Conservation (phyloP, 1,140 invertebrate genomes). For the Mizuhopecten yessoensis region DNA sequence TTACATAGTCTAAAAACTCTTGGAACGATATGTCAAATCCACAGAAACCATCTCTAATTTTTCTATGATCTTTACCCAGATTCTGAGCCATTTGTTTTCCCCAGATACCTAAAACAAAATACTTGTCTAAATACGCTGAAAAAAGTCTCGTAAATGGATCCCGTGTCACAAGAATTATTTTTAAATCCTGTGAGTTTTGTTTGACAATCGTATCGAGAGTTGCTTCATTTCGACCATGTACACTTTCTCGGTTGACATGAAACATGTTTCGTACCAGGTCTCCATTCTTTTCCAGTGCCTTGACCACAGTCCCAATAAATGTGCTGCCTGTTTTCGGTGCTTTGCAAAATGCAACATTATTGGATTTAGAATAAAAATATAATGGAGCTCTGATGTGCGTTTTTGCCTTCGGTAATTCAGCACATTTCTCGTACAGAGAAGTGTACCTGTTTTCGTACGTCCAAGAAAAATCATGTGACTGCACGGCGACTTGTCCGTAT, state of each 20-base stretch:
- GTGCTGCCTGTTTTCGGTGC: background rate
- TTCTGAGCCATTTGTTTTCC: background rate
- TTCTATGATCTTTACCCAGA: background rate
- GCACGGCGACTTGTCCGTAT: background rate
- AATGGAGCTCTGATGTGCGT: background rate
- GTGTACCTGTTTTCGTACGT: background rate
- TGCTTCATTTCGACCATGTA: background rate
- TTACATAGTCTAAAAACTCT: slow-evolving; percentile 14
- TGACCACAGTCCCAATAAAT: background rate
- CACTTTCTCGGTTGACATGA: background rate
- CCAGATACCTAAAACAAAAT: background rate
- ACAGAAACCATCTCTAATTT: background rate
- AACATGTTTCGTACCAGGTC: background rate
- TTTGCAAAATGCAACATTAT: background rate
- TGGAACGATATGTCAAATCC: background rate
- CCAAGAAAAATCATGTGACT: background rate
- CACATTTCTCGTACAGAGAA: background rate
- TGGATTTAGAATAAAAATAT: slow-evolving; percentile 17
- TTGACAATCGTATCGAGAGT: background rate
- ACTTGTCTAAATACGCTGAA: background rate
- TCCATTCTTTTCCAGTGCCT: background rate
- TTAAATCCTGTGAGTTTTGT: background rate
- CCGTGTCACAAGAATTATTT: background rate
- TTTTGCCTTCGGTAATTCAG: background rate
- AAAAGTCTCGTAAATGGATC: background rate